Evolutionary conservation across 64 coral and sea anemone genomes (phyloP), one percentile per base, ranked within the genome.

Genomic region (Stylophora pistillata): DNA sequence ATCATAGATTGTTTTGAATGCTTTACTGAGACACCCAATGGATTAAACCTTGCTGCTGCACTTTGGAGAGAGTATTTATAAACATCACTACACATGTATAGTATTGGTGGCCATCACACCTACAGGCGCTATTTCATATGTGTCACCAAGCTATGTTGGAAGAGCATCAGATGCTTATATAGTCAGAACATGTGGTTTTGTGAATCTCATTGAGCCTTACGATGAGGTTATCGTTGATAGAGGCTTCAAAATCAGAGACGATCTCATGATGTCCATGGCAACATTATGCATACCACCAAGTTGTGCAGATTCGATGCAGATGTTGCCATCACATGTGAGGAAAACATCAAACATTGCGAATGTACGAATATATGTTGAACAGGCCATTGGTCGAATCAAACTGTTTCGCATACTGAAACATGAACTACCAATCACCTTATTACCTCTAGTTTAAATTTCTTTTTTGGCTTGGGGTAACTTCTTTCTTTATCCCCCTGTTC

Each of bases 391-490:
- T 58, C 1, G 53, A n/a, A 21, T 80, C 2, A 89, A 89, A 66
- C 31, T 78, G 10, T 89, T 89, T 63, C 74, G 30, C 59, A 60
- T 89, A 6, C 20, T 89, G 0, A 89, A 78, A 61, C 28, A 89
- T 78, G 89, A 91, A 72, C 79, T 91, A 26, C 71, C 72, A 53
- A 55, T 85, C 13, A 77, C 53, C 21, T 34, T 85, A 18, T 70
- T 91, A 20, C 55, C 89, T 26, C 68, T 73, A 66, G 37, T 47
- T 17, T n/a, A 66, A 20, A n/a, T 66, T n/a, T n/a, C 63, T 66
- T 23, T n/a, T 66, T n/a, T n/a, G 21, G 20, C 25, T 26, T 20
- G 63, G 63, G 10, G 82, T 54, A 14, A 55, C 82, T 9, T 72
- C 82, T 41, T 23, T 71, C 41, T 68, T 86, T 28, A 64, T 86